These are phyloP conservation scores for Solen grandis DNA, from an alignment of 1,140 invertebrate species.

Conservation along the genomic window DNA sequence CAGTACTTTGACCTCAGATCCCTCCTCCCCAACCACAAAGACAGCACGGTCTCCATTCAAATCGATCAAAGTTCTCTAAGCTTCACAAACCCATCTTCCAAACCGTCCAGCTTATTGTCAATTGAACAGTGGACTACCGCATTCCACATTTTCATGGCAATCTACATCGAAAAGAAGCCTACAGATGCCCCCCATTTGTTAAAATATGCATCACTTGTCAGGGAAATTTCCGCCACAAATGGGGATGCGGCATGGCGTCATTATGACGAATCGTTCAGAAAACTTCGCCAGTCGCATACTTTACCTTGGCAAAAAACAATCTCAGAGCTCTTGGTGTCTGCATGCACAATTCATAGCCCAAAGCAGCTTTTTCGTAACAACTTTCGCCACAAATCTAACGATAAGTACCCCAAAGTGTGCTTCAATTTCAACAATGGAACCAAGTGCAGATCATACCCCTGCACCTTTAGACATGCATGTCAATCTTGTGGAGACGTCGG, in stretches of 20 bases:
- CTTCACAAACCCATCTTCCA: slow-evolving; percentile 4
- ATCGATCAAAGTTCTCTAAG: neutral
- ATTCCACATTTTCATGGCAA: slow-evolving; percentile 26
- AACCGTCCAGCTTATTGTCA: neutral
- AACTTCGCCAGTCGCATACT: neutral
- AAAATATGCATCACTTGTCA: slow-evolving; percentile 13
- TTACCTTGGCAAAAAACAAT: slow-evolving; percentile 4
- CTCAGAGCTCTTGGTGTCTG: neutral
- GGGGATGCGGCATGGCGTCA: slow-evolving; percentile 34
- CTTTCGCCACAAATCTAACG: slow-evolving; percentile 2
- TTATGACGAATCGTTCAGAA: slow-evolving; percentile 38
- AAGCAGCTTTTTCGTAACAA: neutral
- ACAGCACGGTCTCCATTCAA: slow-evolving; percentile 3
- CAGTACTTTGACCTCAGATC: slow-evolving; percentile 24
- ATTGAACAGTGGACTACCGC: slow-evolving; percentile 35
- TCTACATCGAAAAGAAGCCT: slow-evolving; percentile 43
- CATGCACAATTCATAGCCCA: neutral
- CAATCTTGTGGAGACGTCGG: slow-evolving; percentile 12
- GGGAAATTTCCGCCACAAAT: neutral
- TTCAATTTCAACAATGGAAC: slow-evolving; percentile 34
- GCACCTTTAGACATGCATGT: slow-evolving; percentile 13
- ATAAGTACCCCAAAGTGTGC: slow-evolving; percentile 7
- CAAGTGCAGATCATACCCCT: neutral
- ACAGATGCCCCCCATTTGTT: slow-evolving; percentile 6
- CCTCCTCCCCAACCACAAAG: slow-evolving; percentile 7